Base-by-base conservation (phyloP, 2,797 vertebrate species). In the Peromyscus melanophrys region DNA sequence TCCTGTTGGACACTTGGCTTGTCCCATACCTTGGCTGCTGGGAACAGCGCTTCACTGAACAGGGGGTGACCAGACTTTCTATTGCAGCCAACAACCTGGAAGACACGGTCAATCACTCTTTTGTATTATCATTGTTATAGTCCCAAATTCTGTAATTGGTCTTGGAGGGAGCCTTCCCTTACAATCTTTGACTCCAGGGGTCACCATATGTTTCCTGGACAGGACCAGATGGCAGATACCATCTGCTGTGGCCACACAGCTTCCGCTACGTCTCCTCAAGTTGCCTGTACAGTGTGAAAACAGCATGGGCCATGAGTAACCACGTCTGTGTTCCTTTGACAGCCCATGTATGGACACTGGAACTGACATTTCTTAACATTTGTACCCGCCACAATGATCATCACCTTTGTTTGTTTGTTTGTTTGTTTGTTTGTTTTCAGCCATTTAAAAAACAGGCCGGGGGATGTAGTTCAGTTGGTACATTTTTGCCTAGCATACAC, bases 231-330 rank as follows among this genome's bases (percentile, higher is more conserved):
- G 29, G 49, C 61, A 57, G 69, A 69, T 40, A 19, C 6, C 16
- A 37, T 34, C 82, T 86, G 46, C 43, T 65, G 69, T 0, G 46
- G 57, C 69, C 17, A 0, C 17, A 4, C 0, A 2, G 69, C 31
- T 49, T 61, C 83, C 52, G 31, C 19, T 12, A 0, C 27, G 1
- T 63, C 37, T 34, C 0, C 8, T 57, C 27, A 2, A 1, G 73
- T 23, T 14, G 61, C 52, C 5, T 2, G 59, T 16, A 4, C 4
- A 0, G 9, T 4, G 2, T 25, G 76, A 40, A 81, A 23, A 9
- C 34, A 31, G 12, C 67, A 0, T 13, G 4, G 63, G 27, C 8
- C 1, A 0, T 1, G 21, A 21, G 0, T 34, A 2, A 63, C 43
- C 12, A 0, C 0, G 49, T 21, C 55, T 63, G 75, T 34, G 46